Conservation (phyloP, 2,888 invertebrate species). For the Junonia oenone region DNA sequence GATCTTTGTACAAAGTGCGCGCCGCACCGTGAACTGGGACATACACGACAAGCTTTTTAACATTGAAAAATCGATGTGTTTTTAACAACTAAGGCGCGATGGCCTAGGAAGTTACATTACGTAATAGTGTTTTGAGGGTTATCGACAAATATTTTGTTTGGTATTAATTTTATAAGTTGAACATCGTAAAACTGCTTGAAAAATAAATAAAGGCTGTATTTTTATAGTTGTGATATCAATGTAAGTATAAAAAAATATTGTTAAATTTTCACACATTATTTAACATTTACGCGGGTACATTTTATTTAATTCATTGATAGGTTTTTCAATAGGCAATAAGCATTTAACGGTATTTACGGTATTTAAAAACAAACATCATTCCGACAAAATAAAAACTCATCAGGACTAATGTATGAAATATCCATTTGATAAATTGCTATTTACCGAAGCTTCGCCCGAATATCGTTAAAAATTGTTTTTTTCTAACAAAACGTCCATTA, state of each 20-base stretch:
- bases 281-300: too few relatives aligned
- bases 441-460: constrained; percentile 35
- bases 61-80: constrained; percentile 1
- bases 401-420: constrained; percentile 14
- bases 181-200: too few relatives aligned
- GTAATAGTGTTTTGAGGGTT: too few relatives aligned
- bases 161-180: too few relatives aligned
- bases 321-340: not conserved
- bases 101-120: too few relatives aligned
- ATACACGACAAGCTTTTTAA: constrained; percentile 13
- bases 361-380: not conserved
- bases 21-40: constrained; percentile 43
- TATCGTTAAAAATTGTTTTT: constrained; percentile 67
- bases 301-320: too few relatives aligned
- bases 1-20: constrained; percentile 60
- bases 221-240: too few relatives aligned
- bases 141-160: too few relatives aligned
- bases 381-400: constrained; percentile 1
- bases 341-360: not conserved
- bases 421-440: constrained; percentile 24
- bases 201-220: too few relatives aligned
- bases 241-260: too few relatives aligned
- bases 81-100: not conserved
- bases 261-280: too few relatives aligned
- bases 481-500: constrained; percentile 76